phyloP scores from a whole-genome alignment of 2,113 vertebrate species.

The Crotophaga sulcirostris region DNA sequence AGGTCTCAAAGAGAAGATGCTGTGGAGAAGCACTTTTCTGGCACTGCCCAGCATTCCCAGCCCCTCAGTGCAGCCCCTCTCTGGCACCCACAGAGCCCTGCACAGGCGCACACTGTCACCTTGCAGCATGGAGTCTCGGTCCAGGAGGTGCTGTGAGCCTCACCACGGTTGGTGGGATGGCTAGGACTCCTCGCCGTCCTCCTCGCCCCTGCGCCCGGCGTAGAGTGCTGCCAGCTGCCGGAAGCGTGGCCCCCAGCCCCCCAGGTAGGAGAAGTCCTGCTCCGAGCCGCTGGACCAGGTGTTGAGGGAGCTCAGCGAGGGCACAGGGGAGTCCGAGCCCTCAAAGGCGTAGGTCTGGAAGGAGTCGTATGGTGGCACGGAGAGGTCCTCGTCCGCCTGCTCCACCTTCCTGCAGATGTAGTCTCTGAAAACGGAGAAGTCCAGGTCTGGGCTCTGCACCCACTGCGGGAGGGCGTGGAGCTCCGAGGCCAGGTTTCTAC shows the following conservation, averaged over 20 bases:
- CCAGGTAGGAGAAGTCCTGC: slow-evolving; percentile 96
- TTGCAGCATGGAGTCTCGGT: rapidly evolving
- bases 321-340: slow-evolving; percentile 87
- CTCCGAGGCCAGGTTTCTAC: slow-evolving; percentile 69
- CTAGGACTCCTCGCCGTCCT: slow-evolving; percentile 87
- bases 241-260: slow-evolving; percentile 94
- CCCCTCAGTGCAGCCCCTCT: rapidly evolving
- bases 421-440: slow-evolving; percentile 95
- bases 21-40: no score
- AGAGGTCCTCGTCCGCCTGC: slow-evolving; percentile 91
- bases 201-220: slow-evolving; percentile 78
- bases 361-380: slow-evolving; percentile 96
- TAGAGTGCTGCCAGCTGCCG: slow-evolving; percentile 94
- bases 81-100: rapidly evolving
- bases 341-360: slow-evolving; percentile 99
- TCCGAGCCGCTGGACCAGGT: slow-evolving; percentile 90
- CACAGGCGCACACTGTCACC: rapidly evolving
- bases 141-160: background rate
- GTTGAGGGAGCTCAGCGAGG: slow-evolving; percentile 95
- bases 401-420: slow-evolving; percentile 97
- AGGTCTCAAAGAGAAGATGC: background rate
- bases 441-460: slow-evolving; percentile 80
- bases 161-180: background rate
- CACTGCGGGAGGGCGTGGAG: slow-evolving; percentile 87
- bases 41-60: rapidly evolving